Conservation (phyloP, 2,113 vertebrate species). For the Sander lucioperca region DNA sequence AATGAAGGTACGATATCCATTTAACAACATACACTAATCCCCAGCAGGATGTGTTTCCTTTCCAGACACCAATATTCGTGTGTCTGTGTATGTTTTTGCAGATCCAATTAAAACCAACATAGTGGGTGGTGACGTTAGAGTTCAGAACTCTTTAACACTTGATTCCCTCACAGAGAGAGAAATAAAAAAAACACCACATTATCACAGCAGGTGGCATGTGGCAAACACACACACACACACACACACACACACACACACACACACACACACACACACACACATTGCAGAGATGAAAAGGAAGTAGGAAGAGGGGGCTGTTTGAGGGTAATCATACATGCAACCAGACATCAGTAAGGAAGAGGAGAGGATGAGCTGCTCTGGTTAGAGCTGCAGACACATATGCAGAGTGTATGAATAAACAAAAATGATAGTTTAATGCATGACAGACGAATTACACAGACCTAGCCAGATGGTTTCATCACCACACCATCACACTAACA, state of each 20-base stretch:
- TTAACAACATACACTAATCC: slow-evolving; percentile 37
- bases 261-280: slow-evolving; percentile 29
- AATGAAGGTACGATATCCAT: slow-evolving; percentile 33
- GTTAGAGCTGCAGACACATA: slow-evolving; percentile 33
- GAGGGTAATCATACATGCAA: slow-evolving; percentile 72
- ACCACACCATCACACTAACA: background rate
- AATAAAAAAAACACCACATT: slow-evolving; percentile 78
- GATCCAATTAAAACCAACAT: slow-evolving; percentile 73
- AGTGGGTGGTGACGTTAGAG: slow-evolving; percentile 68
- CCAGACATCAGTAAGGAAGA: too few species aligned
- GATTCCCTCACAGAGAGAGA: slow-evolving; percentile 69
- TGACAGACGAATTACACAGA: slow-evolving; percentile 11
- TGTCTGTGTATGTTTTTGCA: slow-evolving; percentile 62
- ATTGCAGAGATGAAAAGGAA: slow-evolving; percentile 65
- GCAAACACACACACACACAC: slow-evolving; percentile 30
- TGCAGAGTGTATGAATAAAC: slow-evolving; percentile 22
- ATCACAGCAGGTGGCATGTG: slow-evolving; percentile 76
- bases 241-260: slow-evolving; percentile 31
- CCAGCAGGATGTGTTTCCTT: slow-evolving; percentile 37
- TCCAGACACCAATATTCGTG: slow-evolving; percentile 40
- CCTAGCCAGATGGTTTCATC: slow-evolving; percentile 6
- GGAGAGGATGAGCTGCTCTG: slow-evolving; percentile 53
- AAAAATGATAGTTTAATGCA: background rate
- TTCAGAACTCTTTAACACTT: slow-evolving; percentile 78
- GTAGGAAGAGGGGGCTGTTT: slow-evolving; percentile 59